A percentile compares a stretch with the other conserved stretches of the same genome.
These are phyloP conservation scores for Phasianus colchicus DNA, from an alignment of 2,113 vertebrate species.

Conservation along the genomic window DNA sequence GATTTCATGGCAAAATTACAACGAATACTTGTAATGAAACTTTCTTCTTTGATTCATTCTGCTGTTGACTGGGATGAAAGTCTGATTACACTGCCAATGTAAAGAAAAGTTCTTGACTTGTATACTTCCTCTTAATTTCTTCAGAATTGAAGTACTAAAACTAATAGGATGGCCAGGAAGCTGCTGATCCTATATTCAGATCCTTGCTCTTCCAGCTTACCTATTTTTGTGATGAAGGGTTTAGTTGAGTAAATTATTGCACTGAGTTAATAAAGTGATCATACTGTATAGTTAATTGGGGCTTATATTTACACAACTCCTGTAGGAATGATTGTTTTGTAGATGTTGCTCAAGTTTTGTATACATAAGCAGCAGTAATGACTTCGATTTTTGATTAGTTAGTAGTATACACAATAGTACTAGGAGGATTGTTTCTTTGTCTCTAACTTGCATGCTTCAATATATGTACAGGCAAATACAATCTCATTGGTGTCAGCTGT, in stretches of 20 bases:
- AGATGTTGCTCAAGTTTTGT: constrained; percentile 69
- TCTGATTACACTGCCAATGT: not conserved
- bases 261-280: constrained; percentile 36
- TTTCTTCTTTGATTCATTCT: not conserved
- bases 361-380: constrained; percentile 73
- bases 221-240: constrained; percentile 17
- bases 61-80: not conserved
- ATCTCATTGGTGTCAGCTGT: not conserved
- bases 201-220: constrained; percentile 15
- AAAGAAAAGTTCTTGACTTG: not conserved
- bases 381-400: constrained; percentile 75
- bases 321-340: constrained; percentile 66
- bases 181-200: not conserved
- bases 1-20: not conserved
- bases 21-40: not conserved
- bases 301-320: constrained; percentile 66
- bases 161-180: not conserved
- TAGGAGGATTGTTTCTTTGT: constrained; percentile 52
- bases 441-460: not conserved
- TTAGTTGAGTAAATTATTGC: constrained; percentile 32
- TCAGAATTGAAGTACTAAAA: not conserved
- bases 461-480: constrained; percentile 22
- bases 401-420: constrained; percentile 59
- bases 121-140: not conserved
- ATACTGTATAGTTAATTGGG: constrained; percentile 50